Conservation (phyloP, 2,888 invertebrate species). For the Rotaria sp. region DNA sequence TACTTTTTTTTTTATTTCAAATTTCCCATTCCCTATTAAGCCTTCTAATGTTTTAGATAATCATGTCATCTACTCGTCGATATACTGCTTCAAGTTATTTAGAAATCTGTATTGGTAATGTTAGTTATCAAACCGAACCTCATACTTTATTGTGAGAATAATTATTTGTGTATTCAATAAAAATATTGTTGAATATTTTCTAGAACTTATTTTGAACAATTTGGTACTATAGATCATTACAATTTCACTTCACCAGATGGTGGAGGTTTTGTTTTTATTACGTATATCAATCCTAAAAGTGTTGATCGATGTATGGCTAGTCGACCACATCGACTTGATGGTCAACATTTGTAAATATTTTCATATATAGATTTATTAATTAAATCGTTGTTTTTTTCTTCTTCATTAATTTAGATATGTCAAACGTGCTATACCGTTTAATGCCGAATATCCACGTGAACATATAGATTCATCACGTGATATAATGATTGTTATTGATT, state of each 20-base stretch:
- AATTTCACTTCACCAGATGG: neutral
- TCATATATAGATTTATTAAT: no score
- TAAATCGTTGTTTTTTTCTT: neutral
- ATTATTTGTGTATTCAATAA: no score
- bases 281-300: neutral
- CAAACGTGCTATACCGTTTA: neutral
- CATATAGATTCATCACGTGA: neutral
- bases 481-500: neutral
- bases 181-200: no score
- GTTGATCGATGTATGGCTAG: neutral
- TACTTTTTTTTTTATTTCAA: neutral
- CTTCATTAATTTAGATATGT: neutral
- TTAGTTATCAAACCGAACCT: neutral
- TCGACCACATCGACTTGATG: neutral
- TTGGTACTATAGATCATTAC: neutral
- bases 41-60: neutral
- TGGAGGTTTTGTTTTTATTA: neutral
- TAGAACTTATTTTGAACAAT: neutral
- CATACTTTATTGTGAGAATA: neutral
- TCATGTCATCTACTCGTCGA: neutral
- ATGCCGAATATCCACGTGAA: neutral
- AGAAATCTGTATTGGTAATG: neutral
- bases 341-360: neutral
- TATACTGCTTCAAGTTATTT: neutral
- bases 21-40: neutral